Evolutionary conservation across 92 coral and sea anemone species (phyloP), one percentile per base, ranked within the genome.

Genomic region (Diadumene lineata): DNA sequence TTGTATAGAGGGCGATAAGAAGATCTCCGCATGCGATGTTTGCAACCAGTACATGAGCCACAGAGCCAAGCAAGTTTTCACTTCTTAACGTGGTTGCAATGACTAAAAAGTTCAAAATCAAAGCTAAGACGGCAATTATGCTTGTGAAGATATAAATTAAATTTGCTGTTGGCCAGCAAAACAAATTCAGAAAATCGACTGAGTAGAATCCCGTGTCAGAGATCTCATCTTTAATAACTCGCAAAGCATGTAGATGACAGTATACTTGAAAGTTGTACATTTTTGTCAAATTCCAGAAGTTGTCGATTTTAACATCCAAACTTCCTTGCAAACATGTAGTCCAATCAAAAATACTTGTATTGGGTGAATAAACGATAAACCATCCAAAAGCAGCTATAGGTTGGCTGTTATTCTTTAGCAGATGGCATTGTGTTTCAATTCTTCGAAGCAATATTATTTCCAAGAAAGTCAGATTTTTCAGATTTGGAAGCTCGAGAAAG

Each of bases 11-110:
- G 1, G 68, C 68, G 18, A 72, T 18, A 18, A 77, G 31, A 11
- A 83, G 55, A 33, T 83, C 88, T 17, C 83, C 78, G 18, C 56
- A 34, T 44, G 88, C 84, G 33, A 83, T 34, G 24, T 83, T 79
- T 3, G 74, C 75, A 0, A 79, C 79, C 4, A 83, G 53, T 34
- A 70, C 50, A 50, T 76, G 58, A 16, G 88, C 79, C 26, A 70
- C 74, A 60, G 79, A 69, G 34, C 57, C 34, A 16, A 56, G 46
- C 22, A 83, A 51, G 64, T 19, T 1, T 30, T 34, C 46, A 28
- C 74, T 70, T 31, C 62, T 19, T 21, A 78, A 11, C 31, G 81
- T 83, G 2, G 83, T 72, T 0, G 48, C 66, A 31, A 83, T 63
- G 43, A 78, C 68, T 17, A 64, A 11, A 13, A 66, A 18, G 43